Evolutionary conservation across 53 echinoderm and acorn worm species (phyloP), one percentile per base, ranked within the genome.

Genomic region (Echinarachnius parma): DNA sequence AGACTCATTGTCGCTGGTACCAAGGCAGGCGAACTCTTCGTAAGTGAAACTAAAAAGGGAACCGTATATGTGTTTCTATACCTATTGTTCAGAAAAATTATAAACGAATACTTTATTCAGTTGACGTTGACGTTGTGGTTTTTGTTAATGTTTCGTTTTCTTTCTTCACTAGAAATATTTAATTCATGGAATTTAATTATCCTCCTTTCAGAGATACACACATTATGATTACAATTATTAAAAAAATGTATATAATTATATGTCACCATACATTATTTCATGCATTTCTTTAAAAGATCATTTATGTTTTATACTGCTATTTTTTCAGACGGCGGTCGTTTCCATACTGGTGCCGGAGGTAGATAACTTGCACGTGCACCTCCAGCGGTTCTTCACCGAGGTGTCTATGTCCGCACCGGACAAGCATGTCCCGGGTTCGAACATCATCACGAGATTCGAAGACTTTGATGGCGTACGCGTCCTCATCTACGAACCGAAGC

Each of bases 401-500:
- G 15, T 48, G 2, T 46, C 31, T 8, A 28, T 76, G 13, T 61
- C 46, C 18, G 47, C 44, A 31, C 60, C 60, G 31, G 48, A 48
- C 24, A 23, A 16, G 4, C 65, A 45, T 29, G 47, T 19, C 31
- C n/a, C 26, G 4, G 84, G 84, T 50, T 84, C 84, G 16, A 84
- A 84, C 55, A 59, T 81, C 61, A 64, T 59, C 34, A 62, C 84
- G 11, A 39, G 75, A 15, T 35, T 61, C 35, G 75, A 81, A 9
- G 45, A 55, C 8, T 84, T 85, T 32, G 81, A 75, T 18, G 84
- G 77, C 5, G 64, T 89, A 15, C 55, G 53, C 24, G 89, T 85
- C 56, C 84, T 85, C 32, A 57, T 89, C 11, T 89, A 85, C 44
- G 62, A 85, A 61, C 89, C 89, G 20, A 66, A 61, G 45, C 49